Evolutionary conservation across 2,888 invertebrate genomes (phyloP), one percentile per base, ranked within the genome.

Genomic region (Ferrisia virgata): DNA sequence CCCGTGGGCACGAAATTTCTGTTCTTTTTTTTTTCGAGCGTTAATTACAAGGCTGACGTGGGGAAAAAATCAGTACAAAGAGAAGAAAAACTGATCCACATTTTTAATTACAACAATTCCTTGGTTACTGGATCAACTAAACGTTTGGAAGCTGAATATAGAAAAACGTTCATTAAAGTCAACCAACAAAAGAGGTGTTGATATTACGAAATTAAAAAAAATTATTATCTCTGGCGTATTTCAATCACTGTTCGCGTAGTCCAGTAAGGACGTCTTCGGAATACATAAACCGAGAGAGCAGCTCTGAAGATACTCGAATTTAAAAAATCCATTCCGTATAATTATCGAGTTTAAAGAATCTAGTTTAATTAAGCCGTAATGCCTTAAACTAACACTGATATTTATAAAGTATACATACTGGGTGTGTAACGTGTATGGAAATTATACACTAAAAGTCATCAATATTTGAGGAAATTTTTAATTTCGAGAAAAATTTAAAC

Each of bases 321-420:
- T 76, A 9, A 36, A 76, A 53, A 76, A 36, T 76, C 8, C 72
- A 76, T 76, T 36, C 72, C 9, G 18, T 69, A 28, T 76, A 76
- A 76, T 76, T 76, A 76, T 76, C 72, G 72, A 76, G 72, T 76
- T 76, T 76, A 36, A 76, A 76, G 72, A 76, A 76, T 76, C 72
- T 76, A 76, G 72, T 76, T 76, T 76, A 76, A 76, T 76, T 76
- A 76, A 76, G 72, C 72, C 72, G 72, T 76, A 76, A 76, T 76
- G 36, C 72, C 72, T 76, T 36, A 76, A 76, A 76, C 72, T 76
- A 76, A 76, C 72, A 76, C 72, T 76, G 72, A 33, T 76, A 76
- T 76, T 76, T 76, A 76, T 76, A 76, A 76, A 76, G 36, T 76
- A 28, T 72, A 72, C 36, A 22, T 9, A 53, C 18, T 9, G 72